A percentile compares a stretch with the other conserved stretches of the same genome.
These are phyloP conservation scores for Pungitius pungitius DNA, from an alignment of 2,113 vertebrate species.

Conservation along the genomic window DNA sequence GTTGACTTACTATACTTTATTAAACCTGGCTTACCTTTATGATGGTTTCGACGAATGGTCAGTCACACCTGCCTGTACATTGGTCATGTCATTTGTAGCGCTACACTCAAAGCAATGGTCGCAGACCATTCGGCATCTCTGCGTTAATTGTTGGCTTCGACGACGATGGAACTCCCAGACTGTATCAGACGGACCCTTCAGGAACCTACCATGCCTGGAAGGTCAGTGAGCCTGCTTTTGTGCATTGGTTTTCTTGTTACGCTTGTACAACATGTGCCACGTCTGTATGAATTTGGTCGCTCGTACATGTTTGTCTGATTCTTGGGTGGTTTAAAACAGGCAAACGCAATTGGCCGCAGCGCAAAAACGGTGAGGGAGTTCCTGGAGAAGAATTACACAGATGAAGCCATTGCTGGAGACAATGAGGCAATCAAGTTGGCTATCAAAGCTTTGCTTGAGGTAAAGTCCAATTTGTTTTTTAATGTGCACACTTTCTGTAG, in stretches of 20 bases:
- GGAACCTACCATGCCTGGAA: conserved; percentile 89
- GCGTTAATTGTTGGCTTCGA: conserved; percentile 88
- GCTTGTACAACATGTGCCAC: neutral
- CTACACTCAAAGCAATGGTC: conserved; percentile 86
- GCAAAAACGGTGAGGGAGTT: conserved; percentile 86
- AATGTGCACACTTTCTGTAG: neutral
- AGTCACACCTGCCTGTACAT: neutral
- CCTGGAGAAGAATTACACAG: conserved; percentile 87
- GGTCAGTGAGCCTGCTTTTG: conserved; percentile 60
- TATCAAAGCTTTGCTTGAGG: conserved; percentile 86
- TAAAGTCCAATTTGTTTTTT: conserved; percentile 62
- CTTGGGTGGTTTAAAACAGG: conserved; percentile 53
- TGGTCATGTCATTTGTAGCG: conserved; percentile 64
- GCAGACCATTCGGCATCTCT: conserved; percentile 85
- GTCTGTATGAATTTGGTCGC: neutral
- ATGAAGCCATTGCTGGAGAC: conserved; percentile 82
- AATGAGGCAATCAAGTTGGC: conserved; percentile 83
- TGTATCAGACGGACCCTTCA: conserved; percentile 87
- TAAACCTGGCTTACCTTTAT: neutral
- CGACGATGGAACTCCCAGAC: conserved; percentile 82
- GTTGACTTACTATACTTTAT: neutral
- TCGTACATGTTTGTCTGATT: neutral
- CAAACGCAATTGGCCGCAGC: conserved; percentile 84
- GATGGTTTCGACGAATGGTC: neutral
- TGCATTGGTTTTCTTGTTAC: neutral